Evolutionary conservation across 2,888 invertebrate species (phyloP), one percentile per base, ranked within the genome.

Genomic region (Dyspetes luteomarginatus): DNA sequence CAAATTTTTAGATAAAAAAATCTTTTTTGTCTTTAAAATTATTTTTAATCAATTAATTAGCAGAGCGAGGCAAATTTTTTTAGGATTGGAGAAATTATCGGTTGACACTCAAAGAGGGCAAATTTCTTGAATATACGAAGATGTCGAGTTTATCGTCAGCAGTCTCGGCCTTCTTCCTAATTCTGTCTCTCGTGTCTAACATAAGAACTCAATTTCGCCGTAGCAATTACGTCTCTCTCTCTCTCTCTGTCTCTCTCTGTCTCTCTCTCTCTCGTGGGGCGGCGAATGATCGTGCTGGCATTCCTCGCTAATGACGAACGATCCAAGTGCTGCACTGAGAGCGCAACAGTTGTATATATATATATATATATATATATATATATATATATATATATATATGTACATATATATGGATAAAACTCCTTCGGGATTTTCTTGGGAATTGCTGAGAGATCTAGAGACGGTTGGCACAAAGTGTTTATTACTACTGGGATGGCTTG

Each of bases 241-340:
- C 28, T 67, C 67, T 50, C 26, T 30, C 22, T 45, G n/a, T 60
- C 30, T 28, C 36, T 75, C 58, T 76, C 28, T 72, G 28, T 62
- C 22, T 45, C 19, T 60, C 30, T 28, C 36, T 75, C 58, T 76
- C 28, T 72, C 50, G 64, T 15, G n/a, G 43, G 56, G 62, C 74
- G 79, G 76, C 72, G 83, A 83, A 85, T 82, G 79, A 85, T 85
- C 82, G 81, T 72, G 78, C 73, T 81, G 83, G 78, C 85, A 85
- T 86, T 85, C 85, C 82, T 64, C 60, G 60, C 80, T 87, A 85
- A 85, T 87, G 78, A 87, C 83, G 83, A 80, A 83, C 71, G 72
- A 77, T 77, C 82, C 62, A 43, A 73, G 62, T 64, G 64, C 67
- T 60, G 67, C 67, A 67, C 75, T 64, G 50, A 83, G 80, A 69